A percentile compares a stretch with the other conserved stretches of the same genome.
phyloP scores from a whole-genome alignment of 2,797 vertebrate genomes.

The Siniperca undulata region DNA sequence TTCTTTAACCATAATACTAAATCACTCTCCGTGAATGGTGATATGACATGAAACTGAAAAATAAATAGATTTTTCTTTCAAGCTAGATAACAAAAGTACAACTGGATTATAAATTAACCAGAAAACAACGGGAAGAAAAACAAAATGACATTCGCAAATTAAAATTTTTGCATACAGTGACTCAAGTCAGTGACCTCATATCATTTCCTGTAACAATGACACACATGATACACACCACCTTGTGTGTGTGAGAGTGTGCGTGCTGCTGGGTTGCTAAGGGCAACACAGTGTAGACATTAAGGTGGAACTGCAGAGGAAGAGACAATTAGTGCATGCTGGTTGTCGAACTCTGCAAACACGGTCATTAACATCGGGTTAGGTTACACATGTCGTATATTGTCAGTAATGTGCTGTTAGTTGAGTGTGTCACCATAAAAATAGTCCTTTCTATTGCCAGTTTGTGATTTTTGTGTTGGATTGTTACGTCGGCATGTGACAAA shows the following conservation, averaged over 20 bases:
- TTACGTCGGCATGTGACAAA: conserved; percentile 56
- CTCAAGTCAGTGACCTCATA: conserved; percentile 76
- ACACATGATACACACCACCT: conserved; percentile 49
- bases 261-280: conserved; percentile 55
- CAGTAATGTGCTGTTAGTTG: conserved; percentile 74
- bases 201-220: conserved; percentile 75
- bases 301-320: conserved; percentile 70
- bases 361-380: conserved; percentile 47
- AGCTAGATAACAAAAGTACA: conserved; percentile 83
- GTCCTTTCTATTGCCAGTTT: conserved; percentile 61
- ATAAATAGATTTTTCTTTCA: conserved; percentile 85
- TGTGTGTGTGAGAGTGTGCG: conserved; percentile 5
- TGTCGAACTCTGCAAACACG: conserved; percentile 42
- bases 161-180: conserved; percentile 84
- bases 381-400: conserved; percentile 58
- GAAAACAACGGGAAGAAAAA: conserved; percentile 58
- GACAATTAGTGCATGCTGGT: conserved; percentile 81
- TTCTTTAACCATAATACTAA: conserved; percentile 80
- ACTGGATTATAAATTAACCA: conserved; percentile 89
- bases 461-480: conserved; percentile 59
- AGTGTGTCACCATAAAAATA: conserved; percentile 54
- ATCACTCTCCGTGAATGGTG: conserved; percentile 70
- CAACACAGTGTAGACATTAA: conserved; percentile 50
- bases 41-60: conserved; percentile 82
- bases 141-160: conserved; percentile 81